phyloP scores from a whole-genome alignment of 2,888 invertebrate genomes.

The Drosophila cyrtoloma region DNA sequence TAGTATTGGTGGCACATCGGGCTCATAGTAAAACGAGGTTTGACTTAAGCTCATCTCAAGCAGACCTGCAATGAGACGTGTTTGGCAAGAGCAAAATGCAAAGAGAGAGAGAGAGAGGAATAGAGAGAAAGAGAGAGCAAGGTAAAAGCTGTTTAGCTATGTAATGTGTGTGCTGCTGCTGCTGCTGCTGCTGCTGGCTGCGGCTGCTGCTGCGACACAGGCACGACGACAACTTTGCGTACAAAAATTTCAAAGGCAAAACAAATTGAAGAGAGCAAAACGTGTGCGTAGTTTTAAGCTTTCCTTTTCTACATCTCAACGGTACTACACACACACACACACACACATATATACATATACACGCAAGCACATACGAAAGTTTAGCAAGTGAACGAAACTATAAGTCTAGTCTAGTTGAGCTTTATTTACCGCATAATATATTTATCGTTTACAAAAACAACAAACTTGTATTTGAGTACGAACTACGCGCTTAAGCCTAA shows the following conservation, averaged over 20 bases:
- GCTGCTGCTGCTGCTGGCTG: background rate
- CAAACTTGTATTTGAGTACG: conserved; percentile 4
- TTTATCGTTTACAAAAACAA: conserved; percentile 17
- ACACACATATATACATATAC: background rate
- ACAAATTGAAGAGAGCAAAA: conserved; percentile 1
- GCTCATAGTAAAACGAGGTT: conserved; percentile 61
- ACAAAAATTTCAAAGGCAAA: conserved; percentile 42
- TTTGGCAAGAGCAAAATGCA: conserved; percentile 49
- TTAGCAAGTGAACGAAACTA: background rate
- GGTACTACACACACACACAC: background rate
- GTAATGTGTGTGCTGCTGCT: conserved; percentile 12
- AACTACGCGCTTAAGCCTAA: conserved; percentile 17
- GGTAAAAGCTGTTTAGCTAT: conserved; percentile 39
- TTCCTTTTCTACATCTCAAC: background rate
- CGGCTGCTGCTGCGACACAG: background rate
- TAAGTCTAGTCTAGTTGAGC: conserved; percentile 18
- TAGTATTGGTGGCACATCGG: conserved; percentile 34
- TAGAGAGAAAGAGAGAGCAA: conserved; percentile 53
- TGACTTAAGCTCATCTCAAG: conserved; percentile 72
- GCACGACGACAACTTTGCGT: conserved; percentile 38
- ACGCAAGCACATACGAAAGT: background rate
- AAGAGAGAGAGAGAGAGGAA: conserved; percentile 37
- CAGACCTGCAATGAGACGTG: conserved; percentile 70
- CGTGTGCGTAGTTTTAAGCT: background rate
- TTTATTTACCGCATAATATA: conserved; percentile 25